Evolutionary conservation across 2,888 invertebrate species (phyloP), one percentile per base, ranked within the genome.

Genomic region (Papilio gigon): DNA sequence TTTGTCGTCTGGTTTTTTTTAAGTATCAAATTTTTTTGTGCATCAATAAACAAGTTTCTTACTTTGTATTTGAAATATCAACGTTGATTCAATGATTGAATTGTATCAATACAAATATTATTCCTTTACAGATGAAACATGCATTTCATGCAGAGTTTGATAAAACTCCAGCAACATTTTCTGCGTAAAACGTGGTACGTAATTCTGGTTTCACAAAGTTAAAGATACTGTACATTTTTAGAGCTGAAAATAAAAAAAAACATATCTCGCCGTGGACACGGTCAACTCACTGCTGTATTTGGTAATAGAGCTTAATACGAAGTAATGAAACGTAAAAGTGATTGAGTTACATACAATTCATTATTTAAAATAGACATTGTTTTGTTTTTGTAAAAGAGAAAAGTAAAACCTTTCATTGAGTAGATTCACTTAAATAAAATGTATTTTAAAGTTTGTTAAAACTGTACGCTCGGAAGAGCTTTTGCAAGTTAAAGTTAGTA

Each of bases 111-210:
- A 66, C 65, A 59, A 47, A 66, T 67, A 67, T 67, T 62, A 53
- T 67, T 61, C 17, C 56, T 56, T 62, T 56, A 62, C 30, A 22
- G 42, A 35, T 62, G 56, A 67, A 62, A 42, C 33, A 22, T 42
- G 62, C 62, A 62, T 67, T 67, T 56, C 62, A 67, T 44, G 67
- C 67, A 44, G 56, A 67, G 62, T 62, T 67, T 67, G 67, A 56
- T 62, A 67, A 62, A 67, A 62, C 62, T 62, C 30, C 53, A 42
- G 67, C 61, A 62, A 60, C 62, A 67, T 67, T 67, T 67, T 56
- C 62, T 56, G 67, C 61, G 44, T 62, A 44, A 56, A 62, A 67
- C 27, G 20, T 17, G 37, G 3, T 22, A 27, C 35, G 50, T 47
- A 12, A 22, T 11, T n/a, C 1, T 30, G 5, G 9, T 30, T 30